These are phyloP conservation scores for Potamarius usumacintae DNA, from an alignment of 2,113 vertebrate genomes.

Conservation along the genomic window DNA sequence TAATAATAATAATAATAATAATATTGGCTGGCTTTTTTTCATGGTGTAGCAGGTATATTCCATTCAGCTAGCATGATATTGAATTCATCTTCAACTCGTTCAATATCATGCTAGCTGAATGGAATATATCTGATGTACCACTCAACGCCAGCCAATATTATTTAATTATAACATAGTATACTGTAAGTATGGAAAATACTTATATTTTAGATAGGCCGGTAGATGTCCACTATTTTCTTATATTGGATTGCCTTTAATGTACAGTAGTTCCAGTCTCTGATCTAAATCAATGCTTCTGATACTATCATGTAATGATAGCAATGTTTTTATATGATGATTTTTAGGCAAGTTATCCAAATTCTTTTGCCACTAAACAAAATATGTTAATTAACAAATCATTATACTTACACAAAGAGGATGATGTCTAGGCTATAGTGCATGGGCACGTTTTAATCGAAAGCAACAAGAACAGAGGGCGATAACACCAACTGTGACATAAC, in stretches of 20 bases:
- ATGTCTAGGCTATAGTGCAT: neutral
- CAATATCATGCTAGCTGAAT: too few species aligned
- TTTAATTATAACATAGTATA: neutral
- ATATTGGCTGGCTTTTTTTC: too few species aligned
- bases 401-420: neutral
- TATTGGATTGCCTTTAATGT: neutral
- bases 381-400: neutral
- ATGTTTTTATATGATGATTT: neutral
- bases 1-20: too few species aligned
- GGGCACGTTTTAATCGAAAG: neutral
- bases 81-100: too few species aligned
- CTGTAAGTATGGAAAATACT: neutral
- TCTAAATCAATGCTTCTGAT: neutral
- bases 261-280: neutral
- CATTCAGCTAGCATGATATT: too few species aligned
- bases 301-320: neutral
- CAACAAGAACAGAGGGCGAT: neutral
- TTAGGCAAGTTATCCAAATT: neutral
- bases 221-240: neutral
- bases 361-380: neutral
- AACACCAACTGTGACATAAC: neutral
- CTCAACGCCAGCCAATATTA: too few species aligned
- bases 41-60: too few species aligned
- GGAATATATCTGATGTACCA: too few species aligned
- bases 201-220: neutral